phyloP scores from a whole-genome alignment of 2,888 invertebrate genomes.

The Biston stratarius region DNA sequence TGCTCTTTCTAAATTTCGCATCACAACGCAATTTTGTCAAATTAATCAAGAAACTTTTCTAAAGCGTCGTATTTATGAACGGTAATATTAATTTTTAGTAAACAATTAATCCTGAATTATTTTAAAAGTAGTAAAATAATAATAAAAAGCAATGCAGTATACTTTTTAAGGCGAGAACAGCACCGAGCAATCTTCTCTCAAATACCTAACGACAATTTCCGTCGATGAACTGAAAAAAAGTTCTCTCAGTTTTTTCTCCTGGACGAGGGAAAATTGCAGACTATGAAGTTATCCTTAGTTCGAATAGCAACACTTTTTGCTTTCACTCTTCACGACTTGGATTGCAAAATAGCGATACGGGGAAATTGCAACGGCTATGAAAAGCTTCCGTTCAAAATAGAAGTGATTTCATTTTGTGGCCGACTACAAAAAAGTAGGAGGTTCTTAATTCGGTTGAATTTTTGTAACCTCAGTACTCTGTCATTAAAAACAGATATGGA shows the following conservation, averaged over 20 bases:
- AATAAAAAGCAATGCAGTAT: too few relatives aligned
- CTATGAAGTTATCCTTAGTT: conserved; percentile 19
- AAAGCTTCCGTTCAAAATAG: neutral
- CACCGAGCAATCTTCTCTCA: conserved; percentile 9
- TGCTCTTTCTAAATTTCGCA: too few relatives aligned
- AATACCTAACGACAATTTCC: conserved; percentile 14
- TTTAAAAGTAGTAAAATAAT: neutral
- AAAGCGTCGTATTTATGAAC: too few relatives aligned
- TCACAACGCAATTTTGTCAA: too few relatives aligned
- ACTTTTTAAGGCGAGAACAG: neutral
- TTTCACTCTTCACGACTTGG: neutral
- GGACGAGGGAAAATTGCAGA: conserved; percentile 28
- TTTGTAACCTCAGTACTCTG: too few relatives aligned
- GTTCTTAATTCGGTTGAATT: too few relatives aligned
- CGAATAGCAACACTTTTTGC: neutral
- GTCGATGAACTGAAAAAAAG: conserved; percentile 6
- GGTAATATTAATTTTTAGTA: too few relatives aligned
- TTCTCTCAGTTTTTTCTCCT: conserved; percentile 30
- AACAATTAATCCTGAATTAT: too few relatives aligned
- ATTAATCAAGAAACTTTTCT: too few relatives aligned
- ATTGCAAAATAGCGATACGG: neutral
- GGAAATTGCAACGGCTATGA: neutral
- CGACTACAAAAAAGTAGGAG: neutral
- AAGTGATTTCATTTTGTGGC: neutral
- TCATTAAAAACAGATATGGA: too few relatives aligned